These are phyloP conservation scores for Prionace glauca DNA, from an alignment of 2,797 vertebrate species.

Conservation along the genomic window DNA sequence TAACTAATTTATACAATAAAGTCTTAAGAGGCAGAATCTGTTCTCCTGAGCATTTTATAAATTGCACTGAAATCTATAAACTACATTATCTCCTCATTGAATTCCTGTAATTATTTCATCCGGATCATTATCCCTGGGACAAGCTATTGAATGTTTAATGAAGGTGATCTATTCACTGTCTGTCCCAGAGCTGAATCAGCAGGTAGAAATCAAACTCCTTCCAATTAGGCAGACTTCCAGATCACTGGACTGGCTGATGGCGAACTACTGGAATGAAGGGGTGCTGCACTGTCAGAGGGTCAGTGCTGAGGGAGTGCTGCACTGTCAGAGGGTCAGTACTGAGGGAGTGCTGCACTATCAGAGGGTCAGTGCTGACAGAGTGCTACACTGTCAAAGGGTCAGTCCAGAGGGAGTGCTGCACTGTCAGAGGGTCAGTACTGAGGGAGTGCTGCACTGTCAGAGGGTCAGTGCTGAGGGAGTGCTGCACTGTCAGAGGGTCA, in stretches of 20 bases:
- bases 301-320: no score
- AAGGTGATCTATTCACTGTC: neutral
- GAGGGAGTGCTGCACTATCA: no score
- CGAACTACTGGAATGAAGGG: neutral
- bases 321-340: no score
- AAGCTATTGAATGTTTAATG: neutral
- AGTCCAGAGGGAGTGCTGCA: no score
- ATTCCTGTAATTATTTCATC: constrained; percentile 5
- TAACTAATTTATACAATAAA: neutral
- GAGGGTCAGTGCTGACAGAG: no score
- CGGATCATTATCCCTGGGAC: neutral
- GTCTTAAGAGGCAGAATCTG: neutral
- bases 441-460: no score
- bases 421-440: no score
- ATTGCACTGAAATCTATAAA: neutral
- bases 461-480: no score
- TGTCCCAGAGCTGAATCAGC: neutral
- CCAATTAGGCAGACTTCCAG: neutral
- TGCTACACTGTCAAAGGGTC: no score
- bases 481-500: neutral
- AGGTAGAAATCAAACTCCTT: neutral
- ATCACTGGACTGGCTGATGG: neutral
- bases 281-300: neutral
- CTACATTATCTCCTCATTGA: neutral
- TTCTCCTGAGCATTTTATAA: neutral